Conservation (phyloP, 2,113 vertebrate genomes). For the Macaca nemestrina region DNA sequence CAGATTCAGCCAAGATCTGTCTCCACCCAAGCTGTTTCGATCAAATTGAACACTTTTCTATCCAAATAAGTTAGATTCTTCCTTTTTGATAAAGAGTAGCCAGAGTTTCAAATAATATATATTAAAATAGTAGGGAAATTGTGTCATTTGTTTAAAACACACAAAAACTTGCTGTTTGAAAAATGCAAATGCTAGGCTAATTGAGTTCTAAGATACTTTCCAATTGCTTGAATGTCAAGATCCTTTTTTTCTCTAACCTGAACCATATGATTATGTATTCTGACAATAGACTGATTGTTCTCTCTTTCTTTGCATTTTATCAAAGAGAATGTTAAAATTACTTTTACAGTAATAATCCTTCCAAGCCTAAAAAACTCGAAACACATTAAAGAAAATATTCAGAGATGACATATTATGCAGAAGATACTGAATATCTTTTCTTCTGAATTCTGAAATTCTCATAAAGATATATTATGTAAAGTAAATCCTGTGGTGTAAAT, state of each 20-base stretch:
- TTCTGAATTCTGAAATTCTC: slow-evolving; percentile 68
- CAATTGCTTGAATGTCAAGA: slow-evolving; percentile 41
- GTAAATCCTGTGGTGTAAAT: slow-evolving; percentile 69
- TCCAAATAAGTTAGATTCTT: slow-evolving; percentile 27
- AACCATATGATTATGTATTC: slow-evolving; percentile 63
- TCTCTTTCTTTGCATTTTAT: slow-evolving; percentile 67
- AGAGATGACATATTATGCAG: slow-evolving; percentile 39
- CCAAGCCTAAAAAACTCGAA: slow-evolving; percentile 52
- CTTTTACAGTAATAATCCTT: slow-evolving; percentile 67
- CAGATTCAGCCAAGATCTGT: background rate
- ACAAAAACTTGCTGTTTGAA: slow-evolving; percentile 36
- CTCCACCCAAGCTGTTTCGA: background rate
- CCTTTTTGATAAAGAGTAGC: slow-evolving; percentile 13
- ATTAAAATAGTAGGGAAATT: slow-evolving; percentile 11
- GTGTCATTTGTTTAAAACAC: slow-evolving; percentile 22
- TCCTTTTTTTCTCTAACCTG: slow-evolving; percentile 65
- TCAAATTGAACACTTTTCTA: background rate
- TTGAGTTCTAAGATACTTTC: slow-evolving; percentile 36
- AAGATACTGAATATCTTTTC: slow-evolving; percentile 6
- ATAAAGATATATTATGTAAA: slow-evolving; percentile 70
- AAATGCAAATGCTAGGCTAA: slow-evolving; percentile 48
- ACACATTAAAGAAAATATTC: slow-evolving; percentile 60
- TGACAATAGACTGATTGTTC: slow-evolving; percentile 41
- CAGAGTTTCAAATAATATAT: background rate
- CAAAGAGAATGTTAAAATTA: slow-evolving; percentile 70